These are phyloP conservation scores for Eugnorisma glareosa DNA, from an alignment of 2,888 invertebrate genomes.

Conservation along the genomic window DNA sequence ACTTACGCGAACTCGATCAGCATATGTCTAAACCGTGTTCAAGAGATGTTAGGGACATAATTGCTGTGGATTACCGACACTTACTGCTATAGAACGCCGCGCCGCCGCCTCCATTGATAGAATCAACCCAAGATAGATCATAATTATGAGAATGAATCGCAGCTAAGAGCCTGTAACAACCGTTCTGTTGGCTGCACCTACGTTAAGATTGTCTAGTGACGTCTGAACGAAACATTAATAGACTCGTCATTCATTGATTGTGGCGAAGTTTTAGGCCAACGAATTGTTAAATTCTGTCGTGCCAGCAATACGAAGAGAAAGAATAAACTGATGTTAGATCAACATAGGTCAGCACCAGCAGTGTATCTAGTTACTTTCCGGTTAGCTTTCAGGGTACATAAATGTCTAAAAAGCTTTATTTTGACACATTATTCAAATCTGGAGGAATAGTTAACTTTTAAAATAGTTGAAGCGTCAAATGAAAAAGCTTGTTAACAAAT, in stretches of 20 bases:
- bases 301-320: too few species aligned
- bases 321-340: background rate
- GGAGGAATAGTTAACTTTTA: background rate
- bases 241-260: background rate
- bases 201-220: background rate
- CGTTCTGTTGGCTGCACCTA: background rate
- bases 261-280: background rate
- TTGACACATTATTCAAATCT: background rate
- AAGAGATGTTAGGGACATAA: background rate
- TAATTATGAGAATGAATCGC: background rate
- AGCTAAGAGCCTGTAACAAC: background rate
- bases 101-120: too few species aligned
- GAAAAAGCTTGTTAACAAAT: background rate
- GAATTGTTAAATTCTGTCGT: background rate
- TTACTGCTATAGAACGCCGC: too few species aligned
- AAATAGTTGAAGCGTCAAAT: too few species aligned
- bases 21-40: background rate
- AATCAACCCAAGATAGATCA: background rate
- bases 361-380: too few species aligned
- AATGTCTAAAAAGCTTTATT: background rate
- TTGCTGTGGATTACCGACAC: too few species aligned
- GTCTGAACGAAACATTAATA: background rate
- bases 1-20: background rate
- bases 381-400: background rate
- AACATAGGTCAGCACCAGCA: too few species aligned